A percentile compares a stretch with the other conserved stretches of the same genome.
Conservation (phyloP, 2,888 invertebrate genomes). For the Zaprionus obscuricornis region DNA sequence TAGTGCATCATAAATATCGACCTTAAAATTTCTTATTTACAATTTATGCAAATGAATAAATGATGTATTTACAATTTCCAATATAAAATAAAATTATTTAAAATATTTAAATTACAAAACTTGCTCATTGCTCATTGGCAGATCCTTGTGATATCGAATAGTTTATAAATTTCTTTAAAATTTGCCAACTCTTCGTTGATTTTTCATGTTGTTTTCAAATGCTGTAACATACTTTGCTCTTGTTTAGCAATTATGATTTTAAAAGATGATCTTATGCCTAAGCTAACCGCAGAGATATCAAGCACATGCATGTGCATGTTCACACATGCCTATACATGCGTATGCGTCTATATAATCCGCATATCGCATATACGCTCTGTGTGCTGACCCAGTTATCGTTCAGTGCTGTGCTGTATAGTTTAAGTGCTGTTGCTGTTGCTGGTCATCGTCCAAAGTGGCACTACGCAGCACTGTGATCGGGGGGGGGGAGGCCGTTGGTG, state of each 20-base stretch:
- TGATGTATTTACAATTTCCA: too few species aligned
- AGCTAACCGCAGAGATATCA: constrained; percentile 53
- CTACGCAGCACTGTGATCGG: not conserved
- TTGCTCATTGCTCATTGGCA: too few species aligned
- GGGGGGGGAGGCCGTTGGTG: constrained; percentile 10
- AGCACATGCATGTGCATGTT: constrained; percentile 1
- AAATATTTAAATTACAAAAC: too few species aligned
- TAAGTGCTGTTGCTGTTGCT: constrained; percentile 19
- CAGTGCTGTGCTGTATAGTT: too few species aligned
- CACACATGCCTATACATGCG: constrained; percentile 14
- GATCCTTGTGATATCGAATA: too few species aligned
- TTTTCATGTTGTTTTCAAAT: constrained; percentile 9
- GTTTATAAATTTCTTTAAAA: constrained; percentile 4
- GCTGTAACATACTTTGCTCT: too few species aligned
- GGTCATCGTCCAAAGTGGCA: constrained; percentile 30
- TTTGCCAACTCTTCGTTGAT: not conserved
- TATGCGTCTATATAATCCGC: constrained; percentile 29
- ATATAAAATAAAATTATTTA: too few species aligned
- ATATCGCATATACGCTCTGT: not conserved
- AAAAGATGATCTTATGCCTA: constrained; percentile 46
- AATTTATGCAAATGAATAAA: too few species aligned
- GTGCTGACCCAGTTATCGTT: constrained; percentile 45
- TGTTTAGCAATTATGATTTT: constrained; percentile 40
- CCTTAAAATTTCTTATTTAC: too few species aligned
- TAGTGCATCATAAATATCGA: too few species aligned